Percentiles rank a stretch among this genome's conserved stretches.
These are phyloP conservation scores for Penaeus indicus DNA, from an alignment of 1,140 invertebrate genomes.

Conservation along the genomic window DNA sequence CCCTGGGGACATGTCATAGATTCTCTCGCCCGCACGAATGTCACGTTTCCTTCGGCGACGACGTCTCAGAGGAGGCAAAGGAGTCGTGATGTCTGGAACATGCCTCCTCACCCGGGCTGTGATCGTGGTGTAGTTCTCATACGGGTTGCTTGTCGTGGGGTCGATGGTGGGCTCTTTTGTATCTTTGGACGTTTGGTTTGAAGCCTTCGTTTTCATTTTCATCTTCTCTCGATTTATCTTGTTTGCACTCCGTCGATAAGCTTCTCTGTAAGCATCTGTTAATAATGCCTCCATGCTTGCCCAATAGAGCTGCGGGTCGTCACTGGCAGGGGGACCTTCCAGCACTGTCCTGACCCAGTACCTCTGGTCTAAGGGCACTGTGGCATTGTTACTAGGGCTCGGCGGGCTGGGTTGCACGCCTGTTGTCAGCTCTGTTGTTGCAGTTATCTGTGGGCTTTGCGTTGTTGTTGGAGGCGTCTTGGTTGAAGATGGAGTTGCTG, in stretches of 20 bases:
- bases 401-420: constrained; percentile 45
- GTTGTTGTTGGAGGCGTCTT: background rate
- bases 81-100: background rate
- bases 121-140: constrained; percentile 57
- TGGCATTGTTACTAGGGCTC: constrained; percentile 55
- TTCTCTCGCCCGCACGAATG: background rate
- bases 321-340: constrained; percentile 19
- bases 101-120: constrained; percentile 38
- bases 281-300: constrained; percentile 19
- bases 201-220: background rate
- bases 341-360: constrained; percentile 57
- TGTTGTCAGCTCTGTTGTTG: constrained; percentile 23
- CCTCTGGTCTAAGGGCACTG: constrained; percentile 50
- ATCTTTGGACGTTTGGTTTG: background rate
- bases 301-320: constrained; percentile 39
- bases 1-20: constrained; percentile 21
- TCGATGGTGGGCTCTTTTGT: background rate
- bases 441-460: background rate
- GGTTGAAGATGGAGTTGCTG: background rate
- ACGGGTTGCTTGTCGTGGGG: constrained; percentile 34
- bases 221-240: background rate
- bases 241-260: constrained; percentile 38
- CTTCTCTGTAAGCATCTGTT: constrained; percentile 27
- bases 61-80: background rate
- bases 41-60: background rate